Evolutionary conservation across 1,140 invertebrate genomes (phyloP).

Genomic region (Philopotamus ludificatus): DNA sequence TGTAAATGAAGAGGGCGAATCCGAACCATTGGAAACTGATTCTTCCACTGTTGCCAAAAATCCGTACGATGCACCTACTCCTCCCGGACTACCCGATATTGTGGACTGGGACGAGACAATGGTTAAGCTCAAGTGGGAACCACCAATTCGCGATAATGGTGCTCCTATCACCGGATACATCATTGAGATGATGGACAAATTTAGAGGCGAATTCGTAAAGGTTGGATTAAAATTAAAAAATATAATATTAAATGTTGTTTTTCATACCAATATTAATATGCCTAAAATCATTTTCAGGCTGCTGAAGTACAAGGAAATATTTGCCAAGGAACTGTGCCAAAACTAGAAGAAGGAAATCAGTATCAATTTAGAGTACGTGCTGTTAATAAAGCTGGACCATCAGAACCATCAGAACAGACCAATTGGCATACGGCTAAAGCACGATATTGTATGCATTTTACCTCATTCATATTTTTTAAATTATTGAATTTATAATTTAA

Average conservation of each 20-base stretch:
- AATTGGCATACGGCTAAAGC: conserved; percentile 95
- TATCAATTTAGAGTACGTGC: conserved; percentile 95
- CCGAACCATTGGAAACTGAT: conserved; percentile 87
- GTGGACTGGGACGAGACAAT: conserved; percentile 91
- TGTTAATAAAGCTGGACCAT: conserved; percentile 93
- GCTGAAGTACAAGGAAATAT: conserved; percentile 75
- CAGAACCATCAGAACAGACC: conserved; percentile 92
- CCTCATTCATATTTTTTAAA: no score
- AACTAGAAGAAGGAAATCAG: conserved; percentile 90
- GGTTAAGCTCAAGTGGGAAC: conserved; percentile 94
- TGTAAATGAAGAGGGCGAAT: conserved; percentile 94
- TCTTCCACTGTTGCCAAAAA: conserved; percentile 89
- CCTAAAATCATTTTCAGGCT: conserved; percentile 53
- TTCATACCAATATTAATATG: no score
- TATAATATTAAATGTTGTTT: not conserved
- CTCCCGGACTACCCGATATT: conserved; percentile 91
- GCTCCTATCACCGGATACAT: conserved; percentile 94
- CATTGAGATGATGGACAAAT: conserved; percentile 67
- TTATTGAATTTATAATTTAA: conserved; percentile 27
- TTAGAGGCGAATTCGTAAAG: conserved; percentile 61
- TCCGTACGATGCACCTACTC: conserved; percentile 86
- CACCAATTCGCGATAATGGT: conserved; percentile 91
- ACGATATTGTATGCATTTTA: conserved; percentile 72
- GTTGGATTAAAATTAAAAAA: conserved; percentile 38
- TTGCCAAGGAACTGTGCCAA: conserved; percentile 80